Conservation (phyloP, 1,140 invertebrate species). For the Pinna nobilis region DNA sequence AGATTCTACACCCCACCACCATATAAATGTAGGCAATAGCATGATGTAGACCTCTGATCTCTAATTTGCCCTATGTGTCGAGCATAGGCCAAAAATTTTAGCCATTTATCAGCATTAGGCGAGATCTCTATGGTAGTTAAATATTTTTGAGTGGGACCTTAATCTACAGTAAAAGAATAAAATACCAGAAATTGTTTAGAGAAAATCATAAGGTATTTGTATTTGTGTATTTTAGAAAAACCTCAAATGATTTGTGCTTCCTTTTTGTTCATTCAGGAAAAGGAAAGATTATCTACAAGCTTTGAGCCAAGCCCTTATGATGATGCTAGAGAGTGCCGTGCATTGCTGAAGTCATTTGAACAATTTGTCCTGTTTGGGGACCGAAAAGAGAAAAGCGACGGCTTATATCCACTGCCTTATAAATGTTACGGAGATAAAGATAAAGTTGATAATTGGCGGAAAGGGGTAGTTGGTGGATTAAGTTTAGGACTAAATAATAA, state of each 20-base stretch:
- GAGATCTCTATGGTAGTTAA: too few relatives aligned
- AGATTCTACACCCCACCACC: too few relatives aligned
- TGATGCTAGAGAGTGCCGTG: constrained; percentile 85
- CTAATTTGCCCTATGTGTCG: too few relatives aligned
- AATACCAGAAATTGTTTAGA: neutral
- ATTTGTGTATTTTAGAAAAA: neutral
- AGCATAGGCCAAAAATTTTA: too few relatives aligned
- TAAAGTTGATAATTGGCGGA: too few relatives aligned
- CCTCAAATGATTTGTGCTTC: neutral
- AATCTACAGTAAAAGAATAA: neutral
- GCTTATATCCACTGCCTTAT: constrained; percentile 57
- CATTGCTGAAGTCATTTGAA: constrained; percentile 87
- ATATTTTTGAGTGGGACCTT: neutral
- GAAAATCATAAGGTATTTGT: neutral
- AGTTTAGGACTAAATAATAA: too few relatives aligned
- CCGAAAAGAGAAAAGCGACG: constrained; percentile 38
- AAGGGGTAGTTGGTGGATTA: too few relatives aligned
- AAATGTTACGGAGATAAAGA: constrained; percentile 50
- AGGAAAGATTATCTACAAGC: constrained; percentile 86
- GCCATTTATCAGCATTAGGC: too few relatives aligned
- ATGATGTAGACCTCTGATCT: too few relatives aligned
- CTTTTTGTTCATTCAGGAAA: constrained; percentile 80
- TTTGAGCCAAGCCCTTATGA: constrained; percentile 86
- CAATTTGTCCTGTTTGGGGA: constrained; percentile 56
- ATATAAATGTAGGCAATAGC: too few relatives aligned